Evolutionary conservation across 2,797 vertebrate species (phyloP), one percentile per base, ranked within the genome.

Genomic region (Eutrigla gurnardus): DNA sequence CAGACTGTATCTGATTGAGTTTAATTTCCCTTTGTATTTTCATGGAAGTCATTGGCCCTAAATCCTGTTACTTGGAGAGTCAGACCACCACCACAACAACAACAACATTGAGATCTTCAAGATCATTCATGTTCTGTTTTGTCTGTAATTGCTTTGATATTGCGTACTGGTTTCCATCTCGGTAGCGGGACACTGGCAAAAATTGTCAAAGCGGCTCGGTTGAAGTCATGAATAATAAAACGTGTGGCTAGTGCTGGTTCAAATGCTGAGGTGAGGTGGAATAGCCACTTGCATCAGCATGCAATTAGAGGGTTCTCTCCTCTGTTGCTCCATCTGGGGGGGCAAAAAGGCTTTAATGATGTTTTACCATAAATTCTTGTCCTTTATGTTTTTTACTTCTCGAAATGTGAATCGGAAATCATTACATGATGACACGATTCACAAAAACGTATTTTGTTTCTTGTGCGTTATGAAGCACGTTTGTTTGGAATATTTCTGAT

Each of bases 151-250:
- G n/a, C 25, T 47, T 17, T 4, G 15, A 17, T 25, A 14, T 25
- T 39, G 12, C 35, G 14, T 40, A 9, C 40, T 53, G 18, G 7
- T 54, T 40, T 67, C 5, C 25, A 60, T 33, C 58, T 35, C 9
- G 1, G 10, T 52, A 58, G 10, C 47, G 11, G 14, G 36, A 35
- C 35, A 10, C 14, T 8, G 5, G 25, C 3, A 36, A 47, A 61
- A 61, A 40, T 4, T 39, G 53, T 37, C 12, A 60, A 69, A 49
- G 53, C 49, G 45, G 14, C 68, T 73, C 25, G 52, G 58, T 47
- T 45, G 50, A 17, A 74, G 37, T 78, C n/a, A 77, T 84, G 47
- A 75, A 83, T 84, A 45, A 86, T 77, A 37, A 65, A 76, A 65
- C 11, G 7, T 70, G 57, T 59, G 54, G 46, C 61, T 39, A 5